Conservation (phyloP, 2,888 invertebrate genomes). For the Lithophane socia region DNA sequence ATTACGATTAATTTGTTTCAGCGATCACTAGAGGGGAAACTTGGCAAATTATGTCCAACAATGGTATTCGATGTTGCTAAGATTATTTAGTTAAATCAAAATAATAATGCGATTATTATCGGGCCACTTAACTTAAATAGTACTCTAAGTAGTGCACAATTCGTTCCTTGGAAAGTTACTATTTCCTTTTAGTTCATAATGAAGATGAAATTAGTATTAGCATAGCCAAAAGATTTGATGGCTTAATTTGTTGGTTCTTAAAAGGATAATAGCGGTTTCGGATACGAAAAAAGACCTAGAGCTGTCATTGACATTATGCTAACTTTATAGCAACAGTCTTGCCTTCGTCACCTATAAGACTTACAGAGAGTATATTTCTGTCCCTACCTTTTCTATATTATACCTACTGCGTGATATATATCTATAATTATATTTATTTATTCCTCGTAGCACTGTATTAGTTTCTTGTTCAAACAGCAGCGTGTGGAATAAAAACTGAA, state of each 20-base stretch:
- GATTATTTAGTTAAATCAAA: background rate
- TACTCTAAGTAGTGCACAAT: background rate
- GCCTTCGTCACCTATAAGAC: too few relatives aligned
- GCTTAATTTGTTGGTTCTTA: background rate
- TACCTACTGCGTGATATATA: background rate
- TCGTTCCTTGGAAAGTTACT: background rate
- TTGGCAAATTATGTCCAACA: background rate
- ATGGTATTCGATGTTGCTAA: background rate
- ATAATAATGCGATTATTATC: background rate
- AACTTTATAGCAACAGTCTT: background rate
- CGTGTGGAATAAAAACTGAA: conserved; percentile 37
- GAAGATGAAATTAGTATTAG: background rate
- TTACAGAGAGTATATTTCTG: background rate
- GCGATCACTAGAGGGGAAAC: background rate
- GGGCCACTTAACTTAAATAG: background rate
- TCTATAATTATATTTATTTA: conserved; percentile 12
- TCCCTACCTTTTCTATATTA: background rate
- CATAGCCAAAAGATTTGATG: background rate
- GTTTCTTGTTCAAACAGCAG: conserved; percentile 25
- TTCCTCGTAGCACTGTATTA: background rate
- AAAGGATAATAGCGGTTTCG: background rate
- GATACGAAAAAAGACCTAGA: background rate
- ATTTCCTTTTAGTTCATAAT: background rate
- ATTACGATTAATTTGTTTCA: conserved; percentile 5
- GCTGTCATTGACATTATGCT: background rate